Evolutionary conservation across 2,888 invertebrate species (phyloP).

Genomic region (Athrips mouffetella): DNA sequence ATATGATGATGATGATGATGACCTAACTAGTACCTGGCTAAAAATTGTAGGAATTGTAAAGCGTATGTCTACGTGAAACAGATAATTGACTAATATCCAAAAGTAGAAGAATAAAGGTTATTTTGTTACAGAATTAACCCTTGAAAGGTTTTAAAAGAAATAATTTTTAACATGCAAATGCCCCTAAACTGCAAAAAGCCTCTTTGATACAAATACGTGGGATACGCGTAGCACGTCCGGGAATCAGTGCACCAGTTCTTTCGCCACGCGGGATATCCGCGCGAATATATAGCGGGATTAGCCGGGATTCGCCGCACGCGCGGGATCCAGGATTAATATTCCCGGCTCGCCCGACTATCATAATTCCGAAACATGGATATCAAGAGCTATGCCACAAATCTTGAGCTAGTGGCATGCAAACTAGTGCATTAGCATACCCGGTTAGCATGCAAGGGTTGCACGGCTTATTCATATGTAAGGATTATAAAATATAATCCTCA

Average conservation of each 20-base stretch:
- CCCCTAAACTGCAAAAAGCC: no score
- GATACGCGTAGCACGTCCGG: slow-evolving; percentile 1
- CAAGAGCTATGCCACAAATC: slow-evolving; percentile 54
- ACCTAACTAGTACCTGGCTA: no score
- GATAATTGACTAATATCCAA: no score
- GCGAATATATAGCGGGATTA: slow-evolving; percentile 24
- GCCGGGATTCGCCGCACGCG: slow-evolving; percentile 30
- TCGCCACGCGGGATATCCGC: slow-evolving; percentile 18
- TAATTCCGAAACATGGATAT: slow-evolving; percentile 56
- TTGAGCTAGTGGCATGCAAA: slow-evolving; percentile 46
- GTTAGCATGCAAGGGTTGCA: slow-evolving; percentile 14
- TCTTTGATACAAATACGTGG: not conserved
- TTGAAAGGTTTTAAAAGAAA: no score
- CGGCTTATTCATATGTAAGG: slow-evolving; percentile 9
- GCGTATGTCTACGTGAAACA: no score
- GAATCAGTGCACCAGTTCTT: slow-evolving; percentile 19
- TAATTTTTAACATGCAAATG: no score
- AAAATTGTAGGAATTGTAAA: no score
- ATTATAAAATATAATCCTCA: slow-evolving; percentile 6
- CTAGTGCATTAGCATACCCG: slow-evolving; percentile 33
- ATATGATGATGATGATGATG: no score
- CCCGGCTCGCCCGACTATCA: slow-evolving; percentile 48
- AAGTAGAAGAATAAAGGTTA: no score
- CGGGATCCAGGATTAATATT: slow-evolving; percentile 52
- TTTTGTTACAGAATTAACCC: no score